Evolutionary conservation across 2,797 vertebrate genomes (phyloP).

Genomic region (Limnodromus scolopaceus): DNA sequence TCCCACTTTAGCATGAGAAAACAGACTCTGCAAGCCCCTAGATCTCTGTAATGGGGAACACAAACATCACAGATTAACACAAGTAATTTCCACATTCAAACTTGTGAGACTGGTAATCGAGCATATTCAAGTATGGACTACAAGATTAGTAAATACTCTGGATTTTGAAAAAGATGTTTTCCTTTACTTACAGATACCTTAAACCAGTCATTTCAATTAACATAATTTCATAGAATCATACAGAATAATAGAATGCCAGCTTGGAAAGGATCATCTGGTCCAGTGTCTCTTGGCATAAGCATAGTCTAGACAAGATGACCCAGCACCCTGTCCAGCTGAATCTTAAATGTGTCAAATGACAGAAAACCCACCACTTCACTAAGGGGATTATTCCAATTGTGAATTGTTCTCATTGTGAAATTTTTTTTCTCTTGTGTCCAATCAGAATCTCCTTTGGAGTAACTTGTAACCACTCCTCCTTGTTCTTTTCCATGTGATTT

Average conservation of each 20-base stretch:
- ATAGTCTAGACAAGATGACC: neutral
- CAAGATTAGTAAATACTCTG: neutral
- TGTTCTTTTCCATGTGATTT: neutral
- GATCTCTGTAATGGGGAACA: neutral
- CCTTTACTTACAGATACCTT: neutral
- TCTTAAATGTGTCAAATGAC: neutral
- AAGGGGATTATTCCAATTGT: neutral
- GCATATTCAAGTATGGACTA: neutral
- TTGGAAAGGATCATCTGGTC: neutral
- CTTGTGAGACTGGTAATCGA: rapidly evolving
- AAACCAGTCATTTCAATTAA: neutral
- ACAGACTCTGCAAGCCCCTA: neutral
- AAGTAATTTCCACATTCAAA: neutral
- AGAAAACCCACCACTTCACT: neutral
- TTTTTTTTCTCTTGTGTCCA: neutral
- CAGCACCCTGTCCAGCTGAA: neutral
- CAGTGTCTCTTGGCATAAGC: neutral
- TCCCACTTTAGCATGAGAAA: neutral
- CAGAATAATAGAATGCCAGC: neutral
- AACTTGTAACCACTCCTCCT: neutral
- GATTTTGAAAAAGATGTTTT: neutral
- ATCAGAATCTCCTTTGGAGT: neutral
- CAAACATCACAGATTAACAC: neutral
- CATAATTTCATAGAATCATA: neutral
- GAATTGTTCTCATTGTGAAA: neutral